Percentiles rank a stretch among this genome's conserved stretches.
Conservation (phyloP, 1,140 invertebrate species). For the Solen grandis region DNA sequence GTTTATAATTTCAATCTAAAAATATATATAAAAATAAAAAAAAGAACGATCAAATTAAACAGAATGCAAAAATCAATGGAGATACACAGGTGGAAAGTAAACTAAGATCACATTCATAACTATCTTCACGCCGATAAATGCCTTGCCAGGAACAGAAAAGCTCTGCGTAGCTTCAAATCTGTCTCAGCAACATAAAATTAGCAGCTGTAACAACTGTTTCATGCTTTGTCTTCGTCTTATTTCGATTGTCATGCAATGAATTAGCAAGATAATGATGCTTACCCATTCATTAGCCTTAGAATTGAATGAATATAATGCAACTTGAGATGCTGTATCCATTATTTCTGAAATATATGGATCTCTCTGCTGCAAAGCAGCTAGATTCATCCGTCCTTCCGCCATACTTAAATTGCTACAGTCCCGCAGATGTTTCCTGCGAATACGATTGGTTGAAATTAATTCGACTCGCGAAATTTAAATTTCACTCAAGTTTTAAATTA, state of each 20-base stretch:
- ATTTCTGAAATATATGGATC: constrained; percentile 96
- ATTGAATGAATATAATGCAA: constrained; percentile 94
- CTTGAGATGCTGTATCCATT: constrained; percentile 92
- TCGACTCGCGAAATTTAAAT: neutral
- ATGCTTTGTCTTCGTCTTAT: no score
- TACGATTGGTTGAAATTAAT: neutral
- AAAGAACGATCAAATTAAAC: no score
- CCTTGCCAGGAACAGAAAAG: no score
- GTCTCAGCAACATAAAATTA: no score
- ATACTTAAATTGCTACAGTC: constrained; percentile 54
- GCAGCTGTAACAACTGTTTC: no score
- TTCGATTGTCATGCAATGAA: constrained; percentile 27
- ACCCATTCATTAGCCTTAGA: constrained; percentile 90
- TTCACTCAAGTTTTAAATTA: neutral
- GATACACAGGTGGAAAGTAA: no score
- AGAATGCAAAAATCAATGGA: no score
- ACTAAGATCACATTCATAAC: no score
- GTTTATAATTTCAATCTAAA: no score
- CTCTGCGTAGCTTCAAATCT: no score
- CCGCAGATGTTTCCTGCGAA: neutral
- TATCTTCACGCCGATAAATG: no score
- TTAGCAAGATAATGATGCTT: constrained; percentile 51
- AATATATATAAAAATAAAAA: no score
- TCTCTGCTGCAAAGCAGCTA: constrained; percentile 93
- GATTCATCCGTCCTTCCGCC: constrained; percentile 92